phyloP scores from a whole-genome alignment of 2,113 vertebrate genomes.

The Leiothrix lutea region DNA sequence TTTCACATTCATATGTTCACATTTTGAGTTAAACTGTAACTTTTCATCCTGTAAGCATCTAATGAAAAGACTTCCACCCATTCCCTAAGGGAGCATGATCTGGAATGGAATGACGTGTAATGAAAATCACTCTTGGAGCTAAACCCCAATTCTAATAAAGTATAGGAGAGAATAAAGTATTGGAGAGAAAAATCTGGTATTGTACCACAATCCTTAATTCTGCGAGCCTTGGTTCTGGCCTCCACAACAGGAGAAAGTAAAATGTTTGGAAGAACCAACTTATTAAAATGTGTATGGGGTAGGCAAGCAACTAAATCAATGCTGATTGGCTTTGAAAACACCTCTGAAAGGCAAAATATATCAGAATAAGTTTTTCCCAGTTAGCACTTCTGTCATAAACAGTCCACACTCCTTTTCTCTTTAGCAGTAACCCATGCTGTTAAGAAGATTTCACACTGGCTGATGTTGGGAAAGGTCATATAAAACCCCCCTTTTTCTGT shows the following conservation, averaged over 20 bases:
- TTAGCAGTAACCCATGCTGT: neutral
- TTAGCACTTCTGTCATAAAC: neutral
- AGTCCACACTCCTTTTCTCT: neutral
- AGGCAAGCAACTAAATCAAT: neutral
- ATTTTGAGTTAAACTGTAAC: conserved; percentile 20
- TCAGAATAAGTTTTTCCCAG: neutral
- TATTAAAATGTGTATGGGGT: neutral
- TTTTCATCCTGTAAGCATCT: conserved; percentile 29
- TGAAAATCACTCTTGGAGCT: neutral
- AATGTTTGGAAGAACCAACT: neutral
- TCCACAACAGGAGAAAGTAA: neutral
- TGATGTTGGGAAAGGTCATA: neutral
- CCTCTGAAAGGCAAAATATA: neutral
- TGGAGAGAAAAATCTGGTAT: neutral
- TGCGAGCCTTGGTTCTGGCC: neutral
- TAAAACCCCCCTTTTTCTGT: neutral
- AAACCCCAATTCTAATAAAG: conserved; percentile 1
- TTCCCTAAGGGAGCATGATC: conserved; percentile 29
- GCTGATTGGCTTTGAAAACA: neutral
- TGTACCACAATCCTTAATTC: neutral
- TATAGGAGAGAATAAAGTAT: neutral
- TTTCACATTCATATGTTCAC: conserved; percentile 30
- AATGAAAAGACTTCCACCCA: conserved; percentile 46
- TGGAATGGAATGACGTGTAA: neutral
- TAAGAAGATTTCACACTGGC: neutral